Percentiles rank a stretch among this genome's conserved stretches.
These are phyloP conservation scores for Bradypus variegatus DNA, from an alignment of 2,797 vertebrate genomes.

Conservation along the genomic window DNA sequence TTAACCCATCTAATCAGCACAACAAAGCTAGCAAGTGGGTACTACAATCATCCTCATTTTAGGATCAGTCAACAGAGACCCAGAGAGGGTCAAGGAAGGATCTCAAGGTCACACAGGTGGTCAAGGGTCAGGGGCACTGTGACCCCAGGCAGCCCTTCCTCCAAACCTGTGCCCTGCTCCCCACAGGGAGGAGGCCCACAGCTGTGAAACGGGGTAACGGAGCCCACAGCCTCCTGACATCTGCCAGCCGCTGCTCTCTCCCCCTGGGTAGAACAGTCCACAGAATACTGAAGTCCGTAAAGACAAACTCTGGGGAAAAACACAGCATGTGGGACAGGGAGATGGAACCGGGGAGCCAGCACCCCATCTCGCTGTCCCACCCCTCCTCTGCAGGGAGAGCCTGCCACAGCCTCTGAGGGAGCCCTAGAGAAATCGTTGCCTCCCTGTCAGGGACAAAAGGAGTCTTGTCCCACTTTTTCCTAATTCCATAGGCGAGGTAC, in stretches of 20 bases:
- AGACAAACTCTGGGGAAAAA: background rate
- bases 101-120: rapidly evolving
- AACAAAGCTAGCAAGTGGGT: background rate
- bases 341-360: no score
- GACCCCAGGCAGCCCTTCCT: background rate
- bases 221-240: rapidly evolving
- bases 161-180: background rate
- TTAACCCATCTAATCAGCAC: rapidly evolving
- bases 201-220: background rate
- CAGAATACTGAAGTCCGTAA: rapidly evolving
- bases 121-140: background rate
- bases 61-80: background rate
- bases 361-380: rapidly evolving
- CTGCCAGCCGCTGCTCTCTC: background rate
- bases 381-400: background rate
- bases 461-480: background rate
- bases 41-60: rapidly evolving
- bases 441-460: background rate
- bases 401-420: rapidly evolving
- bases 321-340: no score
- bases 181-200: background rate
- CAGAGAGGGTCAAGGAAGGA: background rate
- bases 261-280: background rate
- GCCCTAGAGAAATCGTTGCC: background rate
- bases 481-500: background rate